Base-by-base conservation (phyloP, 2,113 vertebrate species). In the Malurus melanocephalus region DNA sequence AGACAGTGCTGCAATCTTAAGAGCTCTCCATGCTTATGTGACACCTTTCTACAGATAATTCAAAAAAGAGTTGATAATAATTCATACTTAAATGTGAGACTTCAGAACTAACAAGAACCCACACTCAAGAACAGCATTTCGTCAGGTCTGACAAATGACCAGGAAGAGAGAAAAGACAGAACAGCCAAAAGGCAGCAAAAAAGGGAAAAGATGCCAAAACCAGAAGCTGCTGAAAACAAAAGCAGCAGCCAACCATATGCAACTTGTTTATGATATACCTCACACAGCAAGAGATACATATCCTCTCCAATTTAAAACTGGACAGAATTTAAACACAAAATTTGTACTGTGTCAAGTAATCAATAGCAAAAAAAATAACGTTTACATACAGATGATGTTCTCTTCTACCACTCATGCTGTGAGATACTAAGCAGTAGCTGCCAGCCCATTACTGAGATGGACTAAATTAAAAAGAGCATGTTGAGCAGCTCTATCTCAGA, bases 1-100 rank as follows among this genome's bases (percentile, higher is more conserved):
- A 57, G 16, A 38, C 38, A 38, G 38, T 1, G 0, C 33, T 64
- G 13, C 4, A 15, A 60, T 26, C 13, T 9, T 0, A 3, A 53
- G 16, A 11, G 8, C 7, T 56, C 26, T n/a, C 16, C 0, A 0
- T 9, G 7, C 13, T 73, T 7, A 19, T 21, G 17, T n/a, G 40
- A 79, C 40, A 55, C 6, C 30, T 49, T 61, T 52, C 67, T 33
- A 57, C 6, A 46, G 17, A 27, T 6, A 6, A 49, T 16, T 60
- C 22, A 80, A 52, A 71, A 33, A 27, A 76, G 38, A 56, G 13
- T 3, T n/a, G 15, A 2, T n/a, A 57, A 59, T 35, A 62, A 26
- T 64, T 57, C 16, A 76, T 35, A 49, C 52, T 72, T 75, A 88
- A 79, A 80, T 12, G 26, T 23, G 15, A 82, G 27, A 62, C 21